Evolutionary conservation across 1,140 invertebrate genomes (phyloP).

Genomic region (Idris sp.): DNA sequence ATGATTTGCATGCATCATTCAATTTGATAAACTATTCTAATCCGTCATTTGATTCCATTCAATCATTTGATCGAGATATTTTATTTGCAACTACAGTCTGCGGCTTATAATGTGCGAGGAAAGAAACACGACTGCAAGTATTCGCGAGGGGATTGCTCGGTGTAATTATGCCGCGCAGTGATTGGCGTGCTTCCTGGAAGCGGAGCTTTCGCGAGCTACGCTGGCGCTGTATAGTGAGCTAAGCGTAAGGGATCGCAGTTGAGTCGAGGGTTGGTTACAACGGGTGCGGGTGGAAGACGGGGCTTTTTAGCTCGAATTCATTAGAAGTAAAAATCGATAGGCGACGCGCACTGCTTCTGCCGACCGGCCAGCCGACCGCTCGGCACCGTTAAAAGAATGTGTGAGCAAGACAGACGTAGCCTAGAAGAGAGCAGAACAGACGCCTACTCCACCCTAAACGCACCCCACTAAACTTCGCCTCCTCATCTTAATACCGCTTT

Average conservation of each 20-base stretch:
- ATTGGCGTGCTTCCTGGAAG: conserved; percentile 78
- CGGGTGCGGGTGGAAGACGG: conserved; percentile 58
- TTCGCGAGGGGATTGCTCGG: conserved; percentile 69
- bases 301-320: conserved; percentile 78
- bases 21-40: too few species aligned
- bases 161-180: conserved; percentile 78
- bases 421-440: conserved; percentile 34
- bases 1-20: too few species aligned
- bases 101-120: conserved; percentile 61
- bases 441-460: conserved; percentile 55
- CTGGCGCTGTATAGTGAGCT: conserved; percentile 53
- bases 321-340: conserved; percentile 78
- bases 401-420: conserved; percentile 57
- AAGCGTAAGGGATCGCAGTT: conserved; percentile 61
- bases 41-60: conserved; percentile 11
- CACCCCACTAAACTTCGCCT: conserved; percentile 26
- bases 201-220: conserved; percentile 65
- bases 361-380: conserved; percentile 50
- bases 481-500: conserved; percentile 60
- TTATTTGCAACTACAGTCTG: conserved; percentile 40
- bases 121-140: conserved; percentile 68
- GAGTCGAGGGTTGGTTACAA: conserved; percentile 59
- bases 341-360: conserved; percentile 70
- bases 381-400: conserved; percentile 71
- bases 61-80: conserved; percentile 33